A percentile compares a stretch with the other conserved stretches of the same genome.
Evolutionary conservation across 2,113 vertebrate species (phyloP).

Genomic region (Prionailurus bengalensis): DNA sequence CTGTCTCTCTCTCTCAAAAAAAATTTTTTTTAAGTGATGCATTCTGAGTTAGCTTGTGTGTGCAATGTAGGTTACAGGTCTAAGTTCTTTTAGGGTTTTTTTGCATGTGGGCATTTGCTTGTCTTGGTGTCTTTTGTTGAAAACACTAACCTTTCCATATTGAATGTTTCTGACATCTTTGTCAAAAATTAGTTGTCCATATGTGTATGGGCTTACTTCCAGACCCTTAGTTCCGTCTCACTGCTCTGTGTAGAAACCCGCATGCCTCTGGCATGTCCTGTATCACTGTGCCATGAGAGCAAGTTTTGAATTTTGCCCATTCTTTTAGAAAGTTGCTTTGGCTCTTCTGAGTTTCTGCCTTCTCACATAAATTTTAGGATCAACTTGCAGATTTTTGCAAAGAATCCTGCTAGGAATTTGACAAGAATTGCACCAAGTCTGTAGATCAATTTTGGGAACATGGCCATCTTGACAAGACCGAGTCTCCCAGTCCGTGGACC

Average conservation of each 20-base stretch:
- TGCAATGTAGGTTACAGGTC: neutral
- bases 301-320: neutral
- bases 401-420: neutral
- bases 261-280: neutral
- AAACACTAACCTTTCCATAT: neutral
- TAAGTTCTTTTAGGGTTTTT: neutral
- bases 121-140: neutral
- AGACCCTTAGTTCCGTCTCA: neutral
- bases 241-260: neutral
- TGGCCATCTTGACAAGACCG: neutral
- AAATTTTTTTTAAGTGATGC: neutral
- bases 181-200: neutral
- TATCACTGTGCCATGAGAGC: neutral
- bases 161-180: neutral
- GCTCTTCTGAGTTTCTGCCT: neutral
- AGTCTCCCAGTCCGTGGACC: too few species aligned
- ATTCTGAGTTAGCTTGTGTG: neutral
- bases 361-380: neutral
- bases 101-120: neutral
- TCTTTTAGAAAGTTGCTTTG: neutral
- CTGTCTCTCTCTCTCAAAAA: too few species aligned
- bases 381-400: neutral
- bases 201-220: neutral
- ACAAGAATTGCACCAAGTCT: neutral
- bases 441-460: neutral